These are phyloP conservation scores for Grantiella picta DNA, from an alignment of 2,113 vertebrate species.

Conservation along the genomic window DNA sequence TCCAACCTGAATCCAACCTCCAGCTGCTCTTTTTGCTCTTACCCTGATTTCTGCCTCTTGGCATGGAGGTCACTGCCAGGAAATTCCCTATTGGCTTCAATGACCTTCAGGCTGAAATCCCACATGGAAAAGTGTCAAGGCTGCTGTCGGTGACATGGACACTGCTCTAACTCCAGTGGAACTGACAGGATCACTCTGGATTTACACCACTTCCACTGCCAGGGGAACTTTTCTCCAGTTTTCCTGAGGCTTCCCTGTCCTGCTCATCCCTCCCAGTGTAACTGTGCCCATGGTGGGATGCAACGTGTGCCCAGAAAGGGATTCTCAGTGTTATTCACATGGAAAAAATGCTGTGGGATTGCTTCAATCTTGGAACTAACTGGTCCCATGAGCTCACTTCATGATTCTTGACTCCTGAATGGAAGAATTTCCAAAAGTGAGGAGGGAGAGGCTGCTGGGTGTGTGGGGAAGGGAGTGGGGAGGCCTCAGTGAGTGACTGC, in stretches of 20 bases:
- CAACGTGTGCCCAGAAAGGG: background rate
- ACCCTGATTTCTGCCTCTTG: background rate
- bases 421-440: background rate
- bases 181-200: background rate
- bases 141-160: fast-evolving
- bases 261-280: background rate
- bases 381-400: background rate
- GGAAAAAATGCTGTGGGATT: conserved; percentile 40
- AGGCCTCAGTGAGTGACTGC: background rate
- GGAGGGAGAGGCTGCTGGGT: conserved; percentile 20
- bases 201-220: background rate
- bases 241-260: background rate
- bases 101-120: background rate
- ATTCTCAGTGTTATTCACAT: background rate
- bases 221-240: background rate
- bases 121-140: background rate
- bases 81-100: background rate
- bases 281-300: background rate
- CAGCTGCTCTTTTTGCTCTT: background rate
- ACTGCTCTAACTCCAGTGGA: background rate
- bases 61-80: background rate
- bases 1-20: background rate
- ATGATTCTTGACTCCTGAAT: background rate
- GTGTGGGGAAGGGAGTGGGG: background rate
- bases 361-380: background rate